Evolutionary conservation across 2,888 invertebrate genomes (phyloP), one percentile per base, ranked within the genome.

Genomic region (Drosophila tripunctata): DNA sequence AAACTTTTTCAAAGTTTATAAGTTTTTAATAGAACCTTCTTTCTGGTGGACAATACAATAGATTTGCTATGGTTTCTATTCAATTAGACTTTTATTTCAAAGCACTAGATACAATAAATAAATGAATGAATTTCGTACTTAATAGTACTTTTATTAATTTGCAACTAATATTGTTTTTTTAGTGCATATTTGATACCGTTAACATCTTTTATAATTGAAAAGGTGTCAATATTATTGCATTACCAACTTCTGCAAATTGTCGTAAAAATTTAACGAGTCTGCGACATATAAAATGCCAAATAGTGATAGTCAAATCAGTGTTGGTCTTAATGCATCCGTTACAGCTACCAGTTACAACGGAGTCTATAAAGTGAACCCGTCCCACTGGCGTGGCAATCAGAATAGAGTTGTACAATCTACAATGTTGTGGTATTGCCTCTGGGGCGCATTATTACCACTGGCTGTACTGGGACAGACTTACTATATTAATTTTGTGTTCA

Each of bases 401-500:
- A 60, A 35, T 7, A 12, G 48, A 14, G 6, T 31, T 17, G 35
- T 14, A 33, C 8, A 5, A n/a, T 4, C 5, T 2, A 55, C 12
- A 30, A 73, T 67, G 73, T 52, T 73, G 51, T 33, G 63, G 24
- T 19, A 7, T 27, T 67, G 63, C 35, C 52, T 78, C n/a, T 81
- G 82, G 67, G 33, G 48, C 22, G 35, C 54, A 12, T 22, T 68
- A 22, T 35, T 68, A 36, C 67, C 71, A 1, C 14, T 54, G 54
- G 19, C 71, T 33, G 67, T 70, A 7, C 33, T 76, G 4, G 60
- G 60, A 8, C 86, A 82, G 50, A 68, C 79, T 0, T 82, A 82
- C 52, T 82, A 86, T 21, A 69, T 86, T 12, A 82, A 86, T 35
- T 82, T 82, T 27, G 45, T 82, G 2, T 82, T 82, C 35, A 82